Evolutionary conservation across 2,113 vertebrate species (phyloP).

Genomic region (Gallinago undulata): DNA sequence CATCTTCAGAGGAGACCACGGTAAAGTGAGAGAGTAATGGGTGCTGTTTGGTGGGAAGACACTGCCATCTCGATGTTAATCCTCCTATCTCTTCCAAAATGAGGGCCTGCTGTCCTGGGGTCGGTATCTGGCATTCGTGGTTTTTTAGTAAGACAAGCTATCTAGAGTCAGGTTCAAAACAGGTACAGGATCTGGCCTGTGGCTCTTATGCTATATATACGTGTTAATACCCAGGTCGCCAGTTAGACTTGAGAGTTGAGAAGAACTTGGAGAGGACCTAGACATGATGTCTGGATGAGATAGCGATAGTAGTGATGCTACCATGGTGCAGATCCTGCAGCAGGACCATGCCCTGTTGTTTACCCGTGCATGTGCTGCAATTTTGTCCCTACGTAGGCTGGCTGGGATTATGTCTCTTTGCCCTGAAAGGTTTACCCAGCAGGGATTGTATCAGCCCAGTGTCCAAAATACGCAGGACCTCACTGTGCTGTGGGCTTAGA

Average conservation of each 20-base stretch:
- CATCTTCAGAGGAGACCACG: no score
- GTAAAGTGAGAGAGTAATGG: background rate
- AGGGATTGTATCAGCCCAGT: background rate
- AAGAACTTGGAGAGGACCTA: background rate
- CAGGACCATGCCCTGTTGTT: background rate
- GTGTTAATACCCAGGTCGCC: background rate
- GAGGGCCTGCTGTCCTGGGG: background rate
- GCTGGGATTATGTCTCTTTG: background rate
- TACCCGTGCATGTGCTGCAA: background rate
- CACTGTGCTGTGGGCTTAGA: background rate
- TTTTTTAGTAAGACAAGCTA: background rate
- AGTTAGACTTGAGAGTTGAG: background rate
- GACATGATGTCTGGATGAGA: background rate
- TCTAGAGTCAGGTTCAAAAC: background rate
- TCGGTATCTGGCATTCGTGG: background rate
- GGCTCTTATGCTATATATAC: rapidly evolving
- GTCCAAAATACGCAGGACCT: background rate
- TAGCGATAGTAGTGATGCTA: background rate
- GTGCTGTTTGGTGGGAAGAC: background rate
- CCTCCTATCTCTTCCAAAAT: background rate
- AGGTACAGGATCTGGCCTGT: background rate
- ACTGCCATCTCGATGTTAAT: background rate
- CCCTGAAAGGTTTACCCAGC: background rate
- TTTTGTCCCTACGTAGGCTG: background rate
- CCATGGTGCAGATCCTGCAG: background rate